Base-by-base conservation (phyloP, 2,888 invertebrate species). In the Punctoribates punctum region DNA sequence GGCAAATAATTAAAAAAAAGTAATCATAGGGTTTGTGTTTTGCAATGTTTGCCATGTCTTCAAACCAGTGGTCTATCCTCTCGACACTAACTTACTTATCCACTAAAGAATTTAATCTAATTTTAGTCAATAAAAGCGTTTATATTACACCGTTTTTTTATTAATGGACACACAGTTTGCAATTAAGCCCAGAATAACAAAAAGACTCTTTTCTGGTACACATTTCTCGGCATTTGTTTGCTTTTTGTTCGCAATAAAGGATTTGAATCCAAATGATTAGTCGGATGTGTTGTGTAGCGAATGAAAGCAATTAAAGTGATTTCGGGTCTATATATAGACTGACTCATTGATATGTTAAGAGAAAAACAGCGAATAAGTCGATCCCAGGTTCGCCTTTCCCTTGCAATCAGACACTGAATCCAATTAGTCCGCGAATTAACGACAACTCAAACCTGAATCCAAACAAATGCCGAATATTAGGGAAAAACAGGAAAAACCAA, bases 281-380 rank as follows among this genome's bases (percentile, higher is more conserved):
- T 67, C 38, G 67, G 67, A 67, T 67, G 67, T 67, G 23, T 57
- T 17, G 54, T 8, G 34, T 65, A 34, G 15, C 42, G 67, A 67
- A 29, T 67, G 67, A 67, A 67, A 38, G 67, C 67, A 67, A 67
- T 67, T 67, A 67, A 67, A 67, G 67, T 15, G 29, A 67, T 38
- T 29, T 13, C n/a, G 3, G 5, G 57, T 20, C 60, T 60, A 60
- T 60, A 42, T 23, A 67, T 67, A 67, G 42, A 67, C 42, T 42
- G 67, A 67, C 13, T 60, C 15, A 29, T 42, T 42, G 67, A 15
- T 27, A 42, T 38, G 20, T 34, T 17, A 29, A 34, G 42, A n/a
- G 6, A 67, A 67, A 65, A 34, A 42, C n/a, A 20, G 1, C 42
- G 23, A 42, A 67, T 65, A 34, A 65, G 29, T 65, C 65, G 34